These are phyloP conservation scores for Copidosoma aretas DNA, from an alignment of 2,888 invertebrate genomes.

Conservation along the genomic window DNA sequence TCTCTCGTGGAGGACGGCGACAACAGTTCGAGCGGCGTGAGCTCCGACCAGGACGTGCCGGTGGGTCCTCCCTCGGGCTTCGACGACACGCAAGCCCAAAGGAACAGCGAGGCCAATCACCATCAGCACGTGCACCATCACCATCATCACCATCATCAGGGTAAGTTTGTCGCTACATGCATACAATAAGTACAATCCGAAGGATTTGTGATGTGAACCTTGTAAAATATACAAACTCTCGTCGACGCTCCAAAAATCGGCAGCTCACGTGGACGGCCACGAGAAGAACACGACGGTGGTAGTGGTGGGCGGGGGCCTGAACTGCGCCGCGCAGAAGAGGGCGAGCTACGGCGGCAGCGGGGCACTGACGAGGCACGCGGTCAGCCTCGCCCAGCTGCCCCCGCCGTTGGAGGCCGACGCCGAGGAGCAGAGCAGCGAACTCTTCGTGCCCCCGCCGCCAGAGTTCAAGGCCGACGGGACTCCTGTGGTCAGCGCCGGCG, in stretches of 20 bases:
- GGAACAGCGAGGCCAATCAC: conserved; percentile 60
- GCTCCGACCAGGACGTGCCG: conserved; percentile 81
- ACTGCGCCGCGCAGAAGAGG: conserved; percentile 26
- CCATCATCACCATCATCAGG: conserved; percentile 25
- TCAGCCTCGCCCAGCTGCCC: conserved; percentile 79
- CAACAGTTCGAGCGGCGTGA: conserved; percentile 87
- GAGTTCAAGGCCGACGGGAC: conserved; percentile 65
- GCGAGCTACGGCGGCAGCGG: conserved; percentile 59
- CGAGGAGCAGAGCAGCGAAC: conserved; percentile 70
- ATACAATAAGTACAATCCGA: too few species aligned
- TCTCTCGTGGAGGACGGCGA: conserved; percentile 76
- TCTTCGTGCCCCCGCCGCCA: conserved; percentile 69
- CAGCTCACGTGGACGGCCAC: conserved; percentile 22
- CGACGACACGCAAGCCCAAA: conserved; percentile 57
- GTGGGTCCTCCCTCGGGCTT: conserved; percentile 66
- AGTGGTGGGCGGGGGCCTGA: not conserved
- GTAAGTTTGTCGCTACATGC: too few species aligned
- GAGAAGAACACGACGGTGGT: conserved; percentile 18
- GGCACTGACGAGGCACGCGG: conserved; percentile 72
- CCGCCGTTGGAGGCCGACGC: conserved; percentile 78
- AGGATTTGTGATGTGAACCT: too few species aligned
- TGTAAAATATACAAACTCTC: too few species aligned
- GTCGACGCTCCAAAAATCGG: too few species aligned
- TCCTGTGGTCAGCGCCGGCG: conserved; percentile 55
- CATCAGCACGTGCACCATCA: conserved; percentile 41